Evolutionary conservation across 1,140 invertebrate species (phyloP), one percentile per base, ranked within the genome.

Genomic region (Scylla paramamosain): DNA sequence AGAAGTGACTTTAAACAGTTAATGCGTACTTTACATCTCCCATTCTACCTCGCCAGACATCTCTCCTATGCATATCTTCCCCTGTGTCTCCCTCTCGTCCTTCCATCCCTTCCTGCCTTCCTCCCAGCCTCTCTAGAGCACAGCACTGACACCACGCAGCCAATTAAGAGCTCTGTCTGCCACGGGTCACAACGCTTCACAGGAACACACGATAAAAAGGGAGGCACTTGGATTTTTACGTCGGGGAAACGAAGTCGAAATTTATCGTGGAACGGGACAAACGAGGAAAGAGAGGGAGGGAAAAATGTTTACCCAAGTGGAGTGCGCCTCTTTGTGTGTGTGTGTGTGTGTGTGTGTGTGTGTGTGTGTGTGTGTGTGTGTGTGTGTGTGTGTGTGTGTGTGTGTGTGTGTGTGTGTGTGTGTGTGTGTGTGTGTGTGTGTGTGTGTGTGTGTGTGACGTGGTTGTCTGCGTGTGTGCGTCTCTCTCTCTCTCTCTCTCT

Each of bases 351-450:
- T n/a, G 67, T 25, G 20, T 25, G 16, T 25, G n/a, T 77, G 4
- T n/a, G 20, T 77, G 16, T 77, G 67, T n/a, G 67, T 77, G 67
- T 77, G 67, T 77, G 67, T 77, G 67, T 77, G 67, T 77, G 67
- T 77, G 67, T 77, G 67, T 77, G 67, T 77, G 67, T 77, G 67
- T 77, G 67, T 77, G 67, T 25, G 67, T 77, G 67, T 77, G 67
- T 77, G 67, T 25, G 67, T 77, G 67, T 25, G 67, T 77, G 67
- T 59, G 67, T 77, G 67, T 25, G 67, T 77, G 67, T 25, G 67
- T 77, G 67, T 77, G 67, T 7, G 67, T 77, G 67, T 25, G 67
- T 77, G 67, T 25, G 67, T 77, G 67, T 25, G 67, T 77, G 20
- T 8, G 59, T 25, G 67, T 12, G 8, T 25, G 67, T 2, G 67